These are phyloP conservation scores for Saxicola maurus DNA, from an alignment of 2,797 vertebrate species.

Conservation along the genomic window DNA sequence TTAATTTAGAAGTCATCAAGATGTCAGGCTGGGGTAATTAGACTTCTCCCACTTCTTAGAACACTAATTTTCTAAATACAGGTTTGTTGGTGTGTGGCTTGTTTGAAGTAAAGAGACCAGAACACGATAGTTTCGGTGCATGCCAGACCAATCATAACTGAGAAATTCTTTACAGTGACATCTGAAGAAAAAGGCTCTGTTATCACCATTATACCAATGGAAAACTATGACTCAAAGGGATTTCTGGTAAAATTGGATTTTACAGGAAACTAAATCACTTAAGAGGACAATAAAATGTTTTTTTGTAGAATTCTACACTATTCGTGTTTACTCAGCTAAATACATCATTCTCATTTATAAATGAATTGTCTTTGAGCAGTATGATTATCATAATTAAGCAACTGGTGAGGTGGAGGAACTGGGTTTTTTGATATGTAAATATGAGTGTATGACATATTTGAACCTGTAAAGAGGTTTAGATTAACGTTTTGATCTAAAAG, in stretches of 20 bases:
- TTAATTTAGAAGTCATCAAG: background rate
- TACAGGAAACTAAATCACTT: background rate
- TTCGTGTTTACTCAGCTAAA: background rate
- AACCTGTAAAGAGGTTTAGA: background rate
- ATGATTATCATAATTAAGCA: background rate
- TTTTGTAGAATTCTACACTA: background rate
- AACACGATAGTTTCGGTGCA: background rate
- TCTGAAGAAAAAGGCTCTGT: background rate
- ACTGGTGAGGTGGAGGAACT: background rate
- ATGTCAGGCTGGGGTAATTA: background rate
- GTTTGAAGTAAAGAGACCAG: background rate
- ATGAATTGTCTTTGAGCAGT: background rate
- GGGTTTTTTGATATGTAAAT: background rate
- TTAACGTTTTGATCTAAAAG: background rate
- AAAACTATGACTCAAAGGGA: background rate
- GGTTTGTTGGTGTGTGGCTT: background rate
- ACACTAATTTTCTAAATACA: background rate
- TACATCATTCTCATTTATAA: background rate
- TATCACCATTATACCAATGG: background rate
- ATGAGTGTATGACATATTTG: background rate
- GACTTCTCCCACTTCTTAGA: background rate
- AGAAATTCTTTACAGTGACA: background rate
- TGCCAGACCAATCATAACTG: background rate
- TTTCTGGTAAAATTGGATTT: background rate
- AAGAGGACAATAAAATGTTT: background rate